Conservation (phyloP, 1,140 invertebrate species). For the Hormaphis cornu region DNA sequence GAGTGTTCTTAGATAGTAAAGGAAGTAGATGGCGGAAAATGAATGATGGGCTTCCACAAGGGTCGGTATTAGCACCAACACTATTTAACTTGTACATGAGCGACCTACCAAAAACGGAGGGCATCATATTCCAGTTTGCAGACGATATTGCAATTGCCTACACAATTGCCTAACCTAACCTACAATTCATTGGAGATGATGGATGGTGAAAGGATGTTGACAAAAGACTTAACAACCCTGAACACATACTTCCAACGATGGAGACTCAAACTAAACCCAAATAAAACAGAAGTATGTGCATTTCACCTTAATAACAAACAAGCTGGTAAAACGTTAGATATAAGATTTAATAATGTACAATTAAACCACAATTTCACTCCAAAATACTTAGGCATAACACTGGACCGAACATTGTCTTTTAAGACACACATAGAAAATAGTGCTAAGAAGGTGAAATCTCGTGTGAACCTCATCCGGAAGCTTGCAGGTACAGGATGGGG, state of each 20-base stretch:
- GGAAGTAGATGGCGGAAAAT: neutral
- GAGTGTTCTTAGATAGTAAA: neutral
- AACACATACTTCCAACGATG: slow-evolving; percentile 8
- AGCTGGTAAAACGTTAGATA: slow-evolving; percentile 34
- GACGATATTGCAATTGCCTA: neutral
- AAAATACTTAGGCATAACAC: neutral
- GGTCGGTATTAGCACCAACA: slow-evolving; percentile 12
- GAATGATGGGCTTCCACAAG: slow-evolving; percentile 6
- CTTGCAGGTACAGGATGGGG: slow-evolving; percentile 10
- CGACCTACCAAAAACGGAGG: neutral
- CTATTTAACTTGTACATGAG: neutral
- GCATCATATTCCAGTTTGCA: neutral
- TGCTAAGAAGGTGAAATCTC: slow-evolving; percentile 18
- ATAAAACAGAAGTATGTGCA: neutral
- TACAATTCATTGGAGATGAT: neutral
- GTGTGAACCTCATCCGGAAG: slow-evolving; percentile 16
- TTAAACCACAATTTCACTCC: neutral
- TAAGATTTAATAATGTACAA: neutral
- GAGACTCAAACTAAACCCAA: neutral
- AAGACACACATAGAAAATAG: slow-evolving; percentile 33
- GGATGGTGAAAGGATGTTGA: neutral
- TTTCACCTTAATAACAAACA: slow-evolving; percentile 37
- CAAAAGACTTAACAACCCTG: slow-evolving; percentile 12
- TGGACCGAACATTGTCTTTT: slow-evolving; percentile 33
- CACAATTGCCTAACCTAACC: no score